A percentile compares a stretch with the other conserved stretches of the same genome.
These are phyloP conservation scores for Dendrophyllia cribrosa DNA, from an alignment of 64 coral and sea anemone species.

Conservation along the genomic window DNA sequence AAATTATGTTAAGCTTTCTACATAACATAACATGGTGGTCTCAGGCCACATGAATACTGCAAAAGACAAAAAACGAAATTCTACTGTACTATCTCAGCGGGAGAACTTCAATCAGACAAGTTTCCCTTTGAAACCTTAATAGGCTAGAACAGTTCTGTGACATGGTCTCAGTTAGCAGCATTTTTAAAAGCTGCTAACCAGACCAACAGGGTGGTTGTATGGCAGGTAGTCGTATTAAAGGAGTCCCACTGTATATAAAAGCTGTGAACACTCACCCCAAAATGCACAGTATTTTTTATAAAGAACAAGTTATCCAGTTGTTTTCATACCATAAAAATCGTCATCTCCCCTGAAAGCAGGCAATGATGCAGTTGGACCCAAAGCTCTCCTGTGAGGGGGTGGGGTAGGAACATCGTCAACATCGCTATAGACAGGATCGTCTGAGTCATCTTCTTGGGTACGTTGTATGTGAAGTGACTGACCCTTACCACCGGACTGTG, in stretches of 20 bases:
- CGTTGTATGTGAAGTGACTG: not conserved
- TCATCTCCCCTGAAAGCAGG: not conserved
- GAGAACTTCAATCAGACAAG: too few relatives aligned
- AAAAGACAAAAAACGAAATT: too few relatives aligned
- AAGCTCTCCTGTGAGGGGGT: conserved; percentile 43
- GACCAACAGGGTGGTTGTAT: too few relatives aligned
- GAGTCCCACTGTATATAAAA: too few relatives aligned
- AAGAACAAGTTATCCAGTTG: not conserved
- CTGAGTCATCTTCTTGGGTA: conserved; percentile 34
- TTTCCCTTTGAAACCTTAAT: too few relatives aligned
- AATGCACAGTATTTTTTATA: not conserved
- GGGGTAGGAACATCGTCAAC: conserved; percentile 81
- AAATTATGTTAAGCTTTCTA: not conserved
- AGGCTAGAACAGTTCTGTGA: too few relatives aligned
- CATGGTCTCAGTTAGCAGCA: too few relatives aligned
- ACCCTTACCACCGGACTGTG: conserved; percentile 10
- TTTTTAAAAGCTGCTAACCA: too few relatives aligned
- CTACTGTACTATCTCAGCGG: too few relatives aligned
- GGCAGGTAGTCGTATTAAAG: too few relatives aligned
- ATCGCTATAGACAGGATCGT: conserved; percentile 78
- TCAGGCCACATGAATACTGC: too few relatives aligned
- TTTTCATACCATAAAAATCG: conserved; percentile 59
- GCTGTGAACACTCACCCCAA: not conserved
- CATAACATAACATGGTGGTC: too few relatives aligned
- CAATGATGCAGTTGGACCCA: conserved; percentile 31